These are phyloP conservation scores for Gallinago nigripennis DNA, from an alignment of 2,797 vertebrate species.

Conservation along the genomic window DNA sequence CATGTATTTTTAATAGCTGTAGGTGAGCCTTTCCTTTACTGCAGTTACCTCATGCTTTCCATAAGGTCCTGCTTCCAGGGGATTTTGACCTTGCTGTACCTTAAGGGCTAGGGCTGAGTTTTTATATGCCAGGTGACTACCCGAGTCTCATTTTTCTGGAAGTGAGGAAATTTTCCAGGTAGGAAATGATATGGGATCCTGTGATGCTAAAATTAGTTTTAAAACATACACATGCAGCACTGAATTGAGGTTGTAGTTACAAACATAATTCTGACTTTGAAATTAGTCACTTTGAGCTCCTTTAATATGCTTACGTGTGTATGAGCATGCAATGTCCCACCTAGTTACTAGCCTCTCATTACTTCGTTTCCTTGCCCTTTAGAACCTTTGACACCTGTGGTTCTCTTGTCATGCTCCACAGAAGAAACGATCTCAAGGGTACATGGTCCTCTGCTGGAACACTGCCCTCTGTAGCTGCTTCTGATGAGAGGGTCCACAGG, in stretches of 20 bases:
- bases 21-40: neutral
- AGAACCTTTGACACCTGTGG: neutral
- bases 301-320: neutral
- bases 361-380: neutral
- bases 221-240: neutral
- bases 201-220: neutral
- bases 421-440: neutral
- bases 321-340: neutral
- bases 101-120: neutral
- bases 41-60: neutral
- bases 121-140: neutral
- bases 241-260: neutral
- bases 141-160: neutral
- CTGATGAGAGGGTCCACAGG: neutral
- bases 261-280: neutral
- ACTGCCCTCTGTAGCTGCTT: neutral
- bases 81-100: neutral
- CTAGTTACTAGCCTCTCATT: neutral
- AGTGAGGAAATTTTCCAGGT: neutral
- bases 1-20: neutral
- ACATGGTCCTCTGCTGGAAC: neutral
- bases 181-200: neutral
- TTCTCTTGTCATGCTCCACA: neutral
- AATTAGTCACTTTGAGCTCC: neutral
- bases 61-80: neutral